Evolutionary conservation across 1,140 invertebrate species (phyloP), one percentile per base, ranked within the genome.

Genomic region (Fopius arisanus): DNA sequence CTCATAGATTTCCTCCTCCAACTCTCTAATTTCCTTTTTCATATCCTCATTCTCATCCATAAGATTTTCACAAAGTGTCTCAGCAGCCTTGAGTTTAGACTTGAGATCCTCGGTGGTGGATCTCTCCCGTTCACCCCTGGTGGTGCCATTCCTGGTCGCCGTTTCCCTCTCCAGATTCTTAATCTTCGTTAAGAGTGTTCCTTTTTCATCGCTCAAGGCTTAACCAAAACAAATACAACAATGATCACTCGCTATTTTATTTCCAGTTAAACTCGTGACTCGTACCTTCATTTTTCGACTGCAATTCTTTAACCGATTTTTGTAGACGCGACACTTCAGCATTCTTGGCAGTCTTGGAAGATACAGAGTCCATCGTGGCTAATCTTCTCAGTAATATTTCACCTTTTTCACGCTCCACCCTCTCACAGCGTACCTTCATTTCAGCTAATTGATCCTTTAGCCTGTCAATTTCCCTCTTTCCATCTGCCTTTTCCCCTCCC

Each of bases 1-100:
- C 88, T 99, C 97, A 82, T 99, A 97, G 87, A 99, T 97, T 89
- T 99, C 97, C 71, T 97, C 95, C 82, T 97, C 96, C 80, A 99
- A 89, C 80, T 98, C 96, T 65, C 94, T 88, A 19, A 99, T 92
- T 85, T 99, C 97, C 78, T 95, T 94, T 81, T 97, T 97, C 88
- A 98, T 94, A 62, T 96, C 94, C 82, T 98, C 95, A 88, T 99
- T 99, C 86, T 99, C 98, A 80, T 98, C 96, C 93, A 96, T 96
- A 1, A 99, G 88, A 77, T 96, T 95, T 84, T 98, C 96, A 81
- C 96, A 96, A 1, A 97, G 89, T 62, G 93, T 94, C 88, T 98
- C 96, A 0, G 96, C 94, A 16, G 94, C 93, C 69, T 93, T 86
- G 16, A 97, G 84, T 87, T 97, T 97, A 0, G 93, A 92, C 75